These are phyloP conservation scores for Ibycter americanus DNA, from an alignment of 2,797 vertebrate genomes.

Conservation along the genomic window DNA sequence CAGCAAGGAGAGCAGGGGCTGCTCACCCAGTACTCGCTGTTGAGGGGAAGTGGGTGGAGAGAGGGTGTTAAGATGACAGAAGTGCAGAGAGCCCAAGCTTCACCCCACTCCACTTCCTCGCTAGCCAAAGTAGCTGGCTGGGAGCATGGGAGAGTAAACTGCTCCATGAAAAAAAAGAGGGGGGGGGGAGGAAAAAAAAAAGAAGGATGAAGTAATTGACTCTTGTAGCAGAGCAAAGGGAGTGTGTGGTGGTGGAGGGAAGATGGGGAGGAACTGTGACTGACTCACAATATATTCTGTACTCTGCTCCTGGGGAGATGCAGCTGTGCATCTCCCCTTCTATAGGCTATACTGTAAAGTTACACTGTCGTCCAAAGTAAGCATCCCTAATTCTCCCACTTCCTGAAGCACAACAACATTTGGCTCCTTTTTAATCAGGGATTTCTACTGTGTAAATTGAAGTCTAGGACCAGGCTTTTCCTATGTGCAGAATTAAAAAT, in stretches of 20 bases:
- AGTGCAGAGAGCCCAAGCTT: neutral
- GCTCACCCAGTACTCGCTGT: conserved; percentile 18
- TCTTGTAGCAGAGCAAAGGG: conserved; percentile 46
- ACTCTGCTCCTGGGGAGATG: conserved; percentile 41
- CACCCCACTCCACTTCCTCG: neutral
- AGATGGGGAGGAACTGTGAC: conserved; percentile 39
- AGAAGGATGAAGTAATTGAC: conserved; percentile 38
- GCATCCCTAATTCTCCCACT: conserved; percentile 62
- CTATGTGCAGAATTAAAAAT: conserved; percentile 45
- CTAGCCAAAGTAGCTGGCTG: conserved; percentile 49
- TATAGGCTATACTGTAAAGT: conserved; percentile 13
- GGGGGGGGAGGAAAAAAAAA: no score
- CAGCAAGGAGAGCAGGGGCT: neutral
- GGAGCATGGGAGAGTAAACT: conserved; percentile 53
- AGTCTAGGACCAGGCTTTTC: conserved; percentile 9
- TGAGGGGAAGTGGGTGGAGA: conserved; percentile 11
- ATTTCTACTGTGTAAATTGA: conserved; percentile 52
- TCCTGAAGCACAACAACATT: conserved; percentile 47
- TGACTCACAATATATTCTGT: conserved; percentile 23
- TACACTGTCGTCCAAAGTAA: conserved; percentile 49
- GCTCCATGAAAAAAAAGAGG: neutral
- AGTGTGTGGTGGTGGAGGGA: neutral
- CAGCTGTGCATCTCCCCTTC: conserved; percentile 51
- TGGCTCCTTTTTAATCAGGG: conserved; percentile 44
- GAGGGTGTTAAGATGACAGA: conserved; percentile 2